Conservation (phyloP, 2,797 vertebrate genomes). For the Bradypus variegatus region DNA sequence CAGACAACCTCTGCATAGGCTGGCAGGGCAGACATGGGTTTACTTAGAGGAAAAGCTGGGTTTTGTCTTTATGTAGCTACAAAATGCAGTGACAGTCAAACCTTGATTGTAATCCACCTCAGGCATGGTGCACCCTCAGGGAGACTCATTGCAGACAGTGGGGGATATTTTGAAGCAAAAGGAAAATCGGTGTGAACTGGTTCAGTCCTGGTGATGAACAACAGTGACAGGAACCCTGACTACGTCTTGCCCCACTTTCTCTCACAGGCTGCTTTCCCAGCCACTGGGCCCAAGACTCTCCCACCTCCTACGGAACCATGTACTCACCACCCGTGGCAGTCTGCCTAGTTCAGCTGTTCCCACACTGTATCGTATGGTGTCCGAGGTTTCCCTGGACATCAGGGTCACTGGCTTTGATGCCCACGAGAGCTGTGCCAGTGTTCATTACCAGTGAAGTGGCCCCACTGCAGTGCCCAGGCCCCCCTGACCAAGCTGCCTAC, state of each 20-base stretch:
- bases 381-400: not conserved
- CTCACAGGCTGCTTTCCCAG: not conserved
- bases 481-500: not conserved
- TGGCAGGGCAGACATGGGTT: not conserved
- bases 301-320: accelerated
- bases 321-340: not conserved
- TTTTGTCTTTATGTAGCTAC: not conserved
- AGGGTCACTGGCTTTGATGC: not conserved
- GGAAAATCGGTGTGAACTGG: not conserved
- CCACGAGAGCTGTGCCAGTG: not conserved
- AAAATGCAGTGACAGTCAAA: not conserved
- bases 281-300: not conserved
- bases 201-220: not conserved
- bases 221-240: not conserved
- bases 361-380: not conserved
- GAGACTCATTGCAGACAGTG: not conserved
- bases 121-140: not conserved
- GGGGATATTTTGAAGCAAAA: not conserved
- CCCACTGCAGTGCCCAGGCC: accelerated
- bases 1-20: conserved; percentile 5
- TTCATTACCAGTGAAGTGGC: not conserved
- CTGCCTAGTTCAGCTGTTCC: not conserved
- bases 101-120: not conserved
- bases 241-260: not conserved
- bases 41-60: not conserved